Evolutionary conservation across 2,888 invertebrate species (phyloP), one percentile per base, ranked within the genome.

Genomic region (Melitaea athalia): DNA sequence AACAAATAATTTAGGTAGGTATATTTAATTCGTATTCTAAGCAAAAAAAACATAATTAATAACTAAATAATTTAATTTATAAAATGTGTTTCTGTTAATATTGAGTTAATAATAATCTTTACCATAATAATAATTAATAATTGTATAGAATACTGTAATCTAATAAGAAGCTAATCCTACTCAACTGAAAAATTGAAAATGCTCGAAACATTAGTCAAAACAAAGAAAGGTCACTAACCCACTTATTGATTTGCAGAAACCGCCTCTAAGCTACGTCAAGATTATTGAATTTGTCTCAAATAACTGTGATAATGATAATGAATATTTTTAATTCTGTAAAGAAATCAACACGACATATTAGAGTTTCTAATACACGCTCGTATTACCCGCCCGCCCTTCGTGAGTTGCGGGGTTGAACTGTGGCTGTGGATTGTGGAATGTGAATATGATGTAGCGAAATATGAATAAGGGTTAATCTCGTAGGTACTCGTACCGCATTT

Each of bases 161-260:
- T 64, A 69, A 67, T 69, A 69, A 61, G 43, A 69, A 55, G 43
- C 50, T 67, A 59, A 63, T 67, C 63, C 67, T 63, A 63, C 11
- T 59, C 12, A 10, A 50, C 67, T 59, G 59, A 67, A 71, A 73
- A 10, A 50, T 63, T 59, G 59, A 67, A 71, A 73, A 73, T 62
- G 62, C 33, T 62, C 49, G 64, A 72, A 70, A 57, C 57, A 42
- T 38, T 15, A 42, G 50, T 71, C 74, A 70, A 74, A 72, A 78
- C 82, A 84, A 84, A 84, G 83, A 78, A 72, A 81, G 73, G 75
- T 78, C 76, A 77, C 76, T 73, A 74, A 76, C 78, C 76, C 68
- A 73, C 14, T 63, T 61, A 65, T 64, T 45, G 43, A 38, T 15
- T 53, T 59, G 33, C 33, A 55, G 8, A n/a, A 31, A 3, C 3